These are phyloP conservation scores for Drosophila anceps DNA, from an alignment of 2,888 invertebrate genomes.

Conservation along the genomic window DNA sequence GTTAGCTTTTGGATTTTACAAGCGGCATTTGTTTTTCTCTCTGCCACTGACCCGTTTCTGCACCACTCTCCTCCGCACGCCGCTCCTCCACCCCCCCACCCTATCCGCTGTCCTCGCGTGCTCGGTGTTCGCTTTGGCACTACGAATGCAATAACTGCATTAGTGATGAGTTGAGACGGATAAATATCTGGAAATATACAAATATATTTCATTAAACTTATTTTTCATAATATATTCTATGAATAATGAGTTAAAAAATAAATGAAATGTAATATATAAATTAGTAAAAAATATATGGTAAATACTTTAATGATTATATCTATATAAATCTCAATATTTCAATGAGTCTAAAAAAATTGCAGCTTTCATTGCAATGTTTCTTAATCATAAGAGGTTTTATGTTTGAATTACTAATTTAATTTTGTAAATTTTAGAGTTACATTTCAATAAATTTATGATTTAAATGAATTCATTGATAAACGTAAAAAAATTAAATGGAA, in stretches of 20 bases:
- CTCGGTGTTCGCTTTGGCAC: slow-evolving; percentile 18
- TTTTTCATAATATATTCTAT: neutral
- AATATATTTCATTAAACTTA: neutral
- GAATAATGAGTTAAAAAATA: neutral
- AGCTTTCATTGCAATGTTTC: no score
- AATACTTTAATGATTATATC: neutral
- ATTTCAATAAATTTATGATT: no score
- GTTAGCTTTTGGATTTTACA: slow-evolving; percentile 72
- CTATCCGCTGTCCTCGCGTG: neutral
- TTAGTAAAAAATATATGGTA: neutral
- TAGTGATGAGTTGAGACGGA: slow-evolving; percentile 48
- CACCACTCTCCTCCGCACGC: no score
- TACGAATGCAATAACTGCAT: slow-evolving; percentile 35
- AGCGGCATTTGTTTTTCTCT: slow-evolving; percentile 59
- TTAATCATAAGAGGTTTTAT: no score
- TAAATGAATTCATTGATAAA: no score
- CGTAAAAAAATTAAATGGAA: no score
- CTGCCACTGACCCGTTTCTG: slow-evolving; percentile 2
- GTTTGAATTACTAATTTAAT: no score
- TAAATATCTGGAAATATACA: neutral
- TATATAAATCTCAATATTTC: neutral
- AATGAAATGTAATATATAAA: neutral
- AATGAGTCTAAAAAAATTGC: no score
- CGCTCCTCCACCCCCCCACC: neutral
- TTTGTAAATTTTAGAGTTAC: no score